Percentiles rank a stretch among this genome's conserved stretches.
phyloP scores from a whole-genome alignment of 2,797 vertebrate species.

The Apodemus agrarius region DNA sequence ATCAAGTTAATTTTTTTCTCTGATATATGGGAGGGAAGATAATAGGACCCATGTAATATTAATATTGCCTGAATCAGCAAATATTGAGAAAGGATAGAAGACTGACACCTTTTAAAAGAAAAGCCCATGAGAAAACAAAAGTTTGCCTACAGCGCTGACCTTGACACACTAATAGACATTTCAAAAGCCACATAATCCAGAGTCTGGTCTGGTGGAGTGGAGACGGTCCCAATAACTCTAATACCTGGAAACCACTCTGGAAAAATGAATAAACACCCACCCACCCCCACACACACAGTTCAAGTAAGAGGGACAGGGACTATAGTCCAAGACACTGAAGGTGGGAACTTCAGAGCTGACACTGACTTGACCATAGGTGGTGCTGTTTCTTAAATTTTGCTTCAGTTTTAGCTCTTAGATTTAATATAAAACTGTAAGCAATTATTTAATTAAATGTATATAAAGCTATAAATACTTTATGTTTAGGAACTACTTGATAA shows the following conservation, averaged over 20 bases:
- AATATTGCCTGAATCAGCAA: background rate
- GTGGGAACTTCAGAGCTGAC: background rate
- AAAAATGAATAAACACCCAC: background rate
- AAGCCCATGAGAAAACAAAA: background rate
- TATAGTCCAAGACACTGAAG: background rate
- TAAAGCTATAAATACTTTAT: constrained; percentile 44
- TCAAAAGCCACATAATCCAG: background rate
- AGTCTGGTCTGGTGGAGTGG: background rate
- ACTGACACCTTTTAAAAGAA: background rate
- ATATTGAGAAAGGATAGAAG: background rate
- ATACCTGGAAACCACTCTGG: background rate
- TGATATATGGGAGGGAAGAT: background rate
- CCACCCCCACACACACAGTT: background rate
- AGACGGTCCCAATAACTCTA: background rate
- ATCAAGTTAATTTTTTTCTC: background rate
- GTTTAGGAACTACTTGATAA: constrained; percentile 49
- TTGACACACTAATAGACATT: no score
- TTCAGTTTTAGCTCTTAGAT: constrained; percentile 58
- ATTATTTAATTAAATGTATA: constrained; percentile 57
- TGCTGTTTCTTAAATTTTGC: constrained; percentile 78
- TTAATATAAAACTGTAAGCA: constrained; percentile 56
- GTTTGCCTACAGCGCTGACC: fast-evolving
- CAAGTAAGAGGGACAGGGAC: background rate
- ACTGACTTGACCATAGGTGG: constrained; percentile 74
- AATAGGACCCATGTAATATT: background rate